A percentile compares a stretch with the other conserved stretches of the same genome.
Conservation (phyloP, 1,140 invertebrate species). For the Drosophila serrata region DNA sequence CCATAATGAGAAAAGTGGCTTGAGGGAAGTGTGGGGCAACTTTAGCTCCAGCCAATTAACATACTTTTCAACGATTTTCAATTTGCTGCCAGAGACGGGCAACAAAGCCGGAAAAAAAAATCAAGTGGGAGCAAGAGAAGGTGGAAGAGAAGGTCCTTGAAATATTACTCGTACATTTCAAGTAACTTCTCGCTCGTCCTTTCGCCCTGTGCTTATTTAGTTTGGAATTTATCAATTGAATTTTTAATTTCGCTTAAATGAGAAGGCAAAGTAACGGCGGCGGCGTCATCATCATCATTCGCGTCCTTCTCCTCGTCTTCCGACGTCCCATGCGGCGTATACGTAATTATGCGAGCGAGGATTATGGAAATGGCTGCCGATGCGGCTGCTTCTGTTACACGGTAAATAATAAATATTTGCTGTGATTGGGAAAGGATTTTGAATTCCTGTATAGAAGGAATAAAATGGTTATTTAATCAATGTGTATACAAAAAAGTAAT, state of each 20-base stretch:
- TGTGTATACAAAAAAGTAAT: no score
- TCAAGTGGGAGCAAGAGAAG: not conserved
- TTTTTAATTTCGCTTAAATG: slow-evolving; percentile 74
- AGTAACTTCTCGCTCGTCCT: slow-evolving; percentile 21
- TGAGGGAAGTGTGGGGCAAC: slow-evolving; percentile 2
- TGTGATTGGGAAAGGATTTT: not conserved
- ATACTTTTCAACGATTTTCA: slow-evolving; percentile 68
- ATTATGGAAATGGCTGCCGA: slow-evolving; percentile 63
- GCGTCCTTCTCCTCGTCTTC: slow-evolving; percentile 7
- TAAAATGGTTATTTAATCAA: not conserved
- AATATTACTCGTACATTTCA: slow-evolving; percentile 37
- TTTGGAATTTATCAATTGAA: slow-evolving; percentile 74
- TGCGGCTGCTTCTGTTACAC: slow-evolving; percentile 5
- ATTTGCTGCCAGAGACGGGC: slow-evolving; percentile 46
- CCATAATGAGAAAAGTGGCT: slow-evolving; percentile 51
- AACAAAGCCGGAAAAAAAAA: slow-evolving; percentile 46
- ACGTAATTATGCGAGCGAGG: slow-evolving; percentile 70
- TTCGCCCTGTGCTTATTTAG: slow-evolving; percentile 32
- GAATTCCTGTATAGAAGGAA: not conserved
- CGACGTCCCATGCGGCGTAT: slow-evolving; percentile 67
- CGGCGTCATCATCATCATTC: slow-evolving; percentile 23
- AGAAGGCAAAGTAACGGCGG: slow-evolving; percentile 19
- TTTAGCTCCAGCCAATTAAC: slow-evolving; percentile 59
- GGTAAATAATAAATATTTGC: not conserved
- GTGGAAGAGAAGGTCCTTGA: slow-evolving; percentile 21